phyloP scores from a whole-genome alignment of 2,797 vertebrate genomes.

The Sebastes vulpes region DNA sequence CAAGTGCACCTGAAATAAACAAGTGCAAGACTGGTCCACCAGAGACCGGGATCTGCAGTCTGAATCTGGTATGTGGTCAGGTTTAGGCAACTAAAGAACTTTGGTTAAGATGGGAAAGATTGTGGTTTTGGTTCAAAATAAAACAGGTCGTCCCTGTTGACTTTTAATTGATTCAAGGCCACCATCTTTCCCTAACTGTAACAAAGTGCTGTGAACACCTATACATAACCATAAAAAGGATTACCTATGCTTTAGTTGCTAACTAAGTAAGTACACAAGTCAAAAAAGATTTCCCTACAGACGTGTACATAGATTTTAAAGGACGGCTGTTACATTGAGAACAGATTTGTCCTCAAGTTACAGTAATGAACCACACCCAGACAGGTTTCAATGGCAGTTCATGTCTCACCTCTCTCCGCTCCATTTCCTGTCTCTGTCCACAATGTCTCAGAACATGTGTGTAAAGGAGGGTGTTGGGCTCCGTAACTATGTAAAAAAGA shows the following conservation, averaged over 20 bases:
- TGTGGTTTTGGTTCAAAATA: neutral
- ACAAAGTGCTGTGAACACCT: neutral
- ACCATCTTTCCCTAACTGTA: neutral
- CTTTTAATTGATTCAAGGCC: neutral
- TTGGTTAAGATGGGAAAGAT: neutral
- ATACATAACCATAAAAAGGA: neutral
- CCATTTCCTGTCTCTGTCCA: conserved; percentile 41
- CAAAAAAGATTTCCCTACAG: neutral
- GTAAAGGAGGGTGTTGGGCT: neutral
- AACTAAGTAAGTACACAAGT: neutral
- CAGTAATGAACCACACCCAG: conserved; percentile 37
- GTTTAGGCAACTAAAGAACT: neutral
- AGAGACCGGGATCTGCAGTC: neutral
- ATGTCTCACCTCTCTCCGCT: conserved; percentile 25
- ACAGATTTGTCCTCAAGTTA: neutral
- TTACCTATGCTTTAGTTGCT: neutral
- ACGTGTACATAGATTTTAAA: neutral
- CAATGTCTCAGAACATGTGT: conserved; percentile 27
- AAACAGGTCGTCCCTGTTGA: neutral
- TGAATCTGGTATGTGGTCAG: neutral
- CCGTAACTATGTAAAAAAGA: neutral
- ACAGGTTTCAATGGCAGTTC: conserved; percentile 29
- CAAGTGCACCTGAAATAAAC: no score
- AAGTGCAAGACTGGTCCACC: neutral
- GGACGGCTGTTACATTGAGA: neutral